Percentiles rank a stretch among this genome's conserved stretches.
Conservation (phyloP, 2,113 vertebrate genomes). For the human (Homo sapiens) region GRCh38 chr3:154415501-154416000, state of each 20-base stretch:
- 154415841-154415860: not conserved
- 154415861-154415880: not conserved
- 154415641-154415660: not conserved
- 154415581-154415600: not conserved
- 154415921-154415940: not conserved
- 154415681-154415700: not conserved
- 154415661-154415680: not conserved
- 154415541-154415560: slow-evolving; percentile 9
- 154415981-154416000: not conserved
- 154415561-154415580: not conserved
- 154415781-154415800: slow-evolving; percentile 14
- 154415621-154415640: not conserved
- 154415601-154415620: not conserved
- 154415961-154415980: not conserved
- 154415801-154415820: not conserved
- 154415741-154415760: not conserved
- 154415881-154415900: not conserved
- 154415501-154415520: not conserved
- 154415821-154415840: not conserved
- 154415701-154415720: not conserved
- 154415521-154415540: not conserved
- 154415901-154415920: not conserved
- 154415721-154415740: not conserved
- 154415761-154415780: not conserved
- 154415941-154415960: not conserved